Evolutionary conservation across 2,797 vertebrate species (phyloP).

Genomic region (Phrynocephalus vlangalii): DNA sequence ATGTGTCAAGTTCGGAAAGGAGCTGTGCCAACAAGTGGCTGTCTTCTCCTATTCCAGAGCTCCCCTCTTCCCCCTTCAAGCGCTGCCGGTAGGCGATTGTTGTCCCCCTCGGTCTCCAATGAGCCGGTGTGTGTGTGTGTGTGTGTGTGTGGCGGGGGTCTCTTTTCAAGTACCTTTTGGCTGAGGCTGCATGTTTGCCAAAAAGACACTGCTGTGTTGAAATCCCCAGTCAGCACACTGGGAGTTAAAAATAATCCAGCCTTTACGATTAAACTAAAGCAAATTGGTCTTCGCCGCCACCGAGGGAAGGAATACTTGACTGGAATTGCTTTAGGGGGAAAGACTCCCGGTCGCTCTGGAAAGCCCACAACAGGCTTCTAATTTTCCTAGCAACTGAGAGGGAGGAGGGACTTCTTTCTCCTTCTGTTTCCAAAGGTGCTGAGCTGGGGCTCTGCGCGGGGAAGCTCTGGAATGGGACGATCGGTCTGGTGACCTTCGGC

Average conservation of each 20-base stretch:
- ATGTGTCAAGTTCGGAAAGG: conserved; percentile 45
- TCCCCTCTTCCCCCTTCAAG: not conserved
- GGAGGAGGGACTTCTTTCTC: conserved; percentile 38
- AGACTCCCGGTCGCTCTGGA: conserved; percentile 36
- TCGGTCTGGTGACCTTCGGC: conserved; percentile 52
- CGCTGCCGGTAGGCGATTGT: not conserved
- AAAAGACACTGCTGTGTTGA: not conserved
- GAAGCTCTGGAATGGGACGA: conserved; percentile 10
- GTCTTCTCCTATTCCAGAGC: accelerated
- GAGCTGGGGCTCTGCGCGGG: conserved; percentile 48
- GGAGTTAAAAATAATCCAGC: not conserved
- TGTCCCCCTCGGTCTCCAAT: too few species aligned
- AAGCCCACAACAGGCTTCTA: conserved; percentile 51
- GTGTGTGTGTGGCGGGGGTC: too few species aligned
- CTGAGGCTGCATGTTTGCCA: not conserved
- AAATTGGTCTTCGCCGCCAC: not conserved
- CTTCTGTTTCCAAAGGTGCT: not conserved
- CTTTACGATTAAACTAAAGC: conserved; percentile 2
- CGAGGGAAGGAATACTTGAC: not conserved
- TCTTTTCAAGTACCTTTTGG: conserved; percentile 5
- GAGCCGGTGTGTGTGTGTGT: not conserved
- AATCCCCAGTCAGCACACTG: not conserved
- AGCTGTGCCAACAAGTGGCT: conserved; percentile 7
- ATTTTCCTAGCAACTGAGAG: conserved; percentile 48
- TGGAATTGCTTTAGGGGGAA: conserved; percentile 32